Evolutionary conservation across 2,888 invertebrate genomes (phyloP).

Genomic region (Gortyna flavago): DNA sequence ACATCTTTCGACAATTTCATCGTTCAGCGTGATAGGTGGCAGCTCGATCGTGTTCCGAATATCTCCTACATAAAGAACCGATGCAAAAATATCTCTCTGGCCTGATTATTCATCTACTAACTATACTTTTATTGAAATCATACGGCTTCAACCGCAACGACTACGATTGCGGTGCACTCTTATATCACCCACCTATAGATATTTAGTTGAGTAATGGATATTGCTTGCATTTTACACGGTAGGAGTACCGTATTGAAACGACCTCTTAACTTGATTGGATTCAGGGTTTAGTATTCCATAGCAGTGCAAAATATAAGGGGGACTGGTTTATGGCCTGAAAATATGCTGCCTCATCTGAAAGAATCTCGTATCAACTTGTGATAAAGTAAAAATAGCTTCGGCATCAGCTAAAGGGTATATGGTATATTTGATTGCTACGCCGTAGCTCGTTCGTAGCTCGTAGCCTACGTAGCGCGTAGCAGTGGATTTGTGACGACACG

Average conservation of each 20-base stretch:
- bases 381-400: slow-evolving; percentile 60
- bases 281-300: slow-evolving; percentile 61
- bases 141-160: slow-evolving; percentile 46
- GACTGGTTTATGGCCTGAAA: slow-evolving; percentile 50
- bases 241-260: slow-evolving; percentile 64
- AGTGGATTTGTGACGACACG: slow-evolving; percentile 77
- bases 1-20: slow-evolving; percentile 54
- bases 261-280: slow-evolving; percentile 78
- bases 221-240: slow-evolving; percentile 72
- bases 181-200: slow-evolving; percentile 51
- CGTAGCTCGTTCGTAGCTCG: slow-evolving; percentile 55
- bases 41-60: slow-evolving; percentile 51
- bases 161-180: slow-evolving; percentile 45
- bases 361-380: slow-evolving; percentile 46
- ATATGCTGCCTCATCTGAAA: slow-evolving; percentile 46
- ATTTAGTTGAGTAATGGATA: slow-evolving; percentile 76
- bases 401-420: slow-evolving; percentile 40
- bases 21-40: slow-evolving; percentile 47
- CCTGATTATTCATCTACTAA: slow-evolving; percentile 50
- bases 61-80: slow-evolving; percentile 41
- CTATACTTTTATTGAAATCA: slow-evolving; percentile 51
- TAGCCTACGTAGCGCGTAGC: slow-evolving; percentile 67
- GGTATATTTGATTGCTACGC: slow-evolving; percentile 65
- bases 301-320: slow-evolving; percentile 51
- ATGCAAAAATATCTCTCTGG: slow-evolving; percentile 39